phyloP scores from a whole-genome alignment of 2,888 invertebrate species.

The Stramonita haemastoma region DNA sequence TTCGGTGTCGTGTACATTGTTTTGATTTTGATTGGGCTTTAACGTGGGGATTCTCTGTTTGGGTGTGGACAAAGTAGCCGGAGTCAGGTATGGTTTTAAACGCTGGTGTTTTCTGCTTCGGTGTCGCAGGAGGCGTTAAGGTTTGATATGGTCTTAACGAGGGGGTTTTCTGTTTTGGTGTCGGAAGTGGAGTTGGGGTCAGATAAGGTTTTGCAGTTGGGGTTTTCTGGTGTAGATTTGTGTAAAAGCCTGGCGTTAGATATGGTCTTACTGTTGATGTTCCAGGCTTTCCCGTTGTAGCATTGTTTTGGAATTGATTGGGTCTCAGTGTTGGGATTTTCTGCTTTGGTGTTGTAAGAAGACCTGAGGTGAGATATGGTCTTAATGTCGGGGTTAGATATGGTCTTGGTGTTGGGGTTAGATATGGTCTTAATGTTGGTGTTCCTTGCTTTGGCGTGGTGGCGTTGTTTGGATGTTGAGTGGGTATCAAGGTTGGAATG shows the following conservation, averaged over 20 bases:
- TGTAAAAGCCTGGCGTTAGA: not conserved
- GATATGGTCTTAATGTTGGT: not conserved
- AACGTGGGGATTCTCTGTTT: not conserved
- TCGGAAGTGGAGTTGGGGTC: not conserved
- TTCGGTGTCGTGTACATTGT: not conserved
- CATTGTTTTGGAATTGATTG: not conserved
- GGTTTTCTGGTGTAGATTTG: not conserved
- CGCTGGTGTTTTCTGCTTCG: not conserved
- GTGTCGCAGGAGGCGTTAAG: not conserved
- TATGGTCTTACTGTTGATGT: not conserved
- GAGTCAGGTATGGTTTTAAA: not conserved
- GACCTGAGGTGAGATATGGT: not conserved
- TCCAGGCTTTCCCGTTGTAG: not conserved
- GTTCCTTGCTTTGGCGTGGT: not conserved
- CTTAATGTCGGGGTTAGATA: not conserved
- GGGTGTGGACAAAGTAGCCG: not conserved
- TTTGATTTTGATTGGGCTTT: not conserved
- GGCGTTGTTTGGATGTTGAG: not conserved
- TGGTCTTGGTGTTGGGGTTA: not conserved
- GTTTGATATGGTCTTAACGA: not conserved
- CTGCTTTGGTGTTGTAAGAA: not conserved
- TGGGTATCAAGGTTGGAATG: not conserved
- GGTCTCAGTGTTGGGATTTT: not conserved
- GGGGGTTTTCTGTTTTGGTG: not conserved
- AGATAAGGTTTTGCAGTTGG: not conserved